These are phyloP conservation scores for Panzeria rudis DNA, from an alignment of 2,888 invertebrate species.

Conservation along the genomic window DNA sequence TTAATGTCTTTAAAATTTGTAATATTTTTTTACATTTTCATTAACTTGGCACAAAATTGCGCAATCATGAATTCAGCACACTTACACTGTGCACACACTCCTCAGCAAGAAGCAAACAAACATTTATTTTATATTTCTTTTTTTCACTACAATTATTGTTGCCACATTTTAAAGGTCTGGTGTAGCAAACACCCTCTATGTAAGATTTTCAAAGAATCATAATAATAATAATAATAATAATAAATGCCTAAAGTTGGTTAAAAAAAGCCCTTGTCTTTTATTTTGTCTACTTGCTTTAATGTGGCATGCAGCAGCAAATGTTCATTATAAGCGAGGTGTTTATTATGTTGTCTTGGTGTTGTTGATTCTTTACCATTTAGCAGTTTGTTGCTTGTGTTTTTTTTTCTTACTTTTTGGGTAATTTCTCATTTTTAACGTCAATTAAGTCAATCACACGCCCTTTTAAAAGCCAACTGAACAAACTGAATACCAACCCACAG, in stretches of 20 bases:
- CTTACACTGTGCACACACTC: conserved; percentile 39
- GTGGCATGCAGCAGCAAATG: conserved; percentile 39
- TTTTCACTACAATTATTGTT: conserved; percentile 37
- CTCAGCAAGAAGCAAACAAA: conserved; percentile 21
- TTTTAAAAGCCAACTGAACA: conserved; percentile 75
- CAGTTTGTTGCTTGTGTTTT: conserved; percentile 73
- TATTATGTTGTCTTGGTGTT: conserved; percentile 72
- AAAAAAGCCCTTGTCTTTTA: conserved; percentile 44
- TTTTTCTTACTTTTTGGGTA: conserved; percentile 75
- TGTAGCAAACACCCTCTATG: conserved; percentile 50
- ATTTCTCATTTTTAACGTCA: conserved; percentile 84
- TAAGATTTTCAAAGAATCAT: conserved; percentile 12
- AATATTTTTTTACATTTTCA: conserved; percentile 72
- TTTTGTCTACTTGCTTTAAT: conserved; percentile 30
- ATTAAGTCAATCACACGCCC: conserved; percentile 84
- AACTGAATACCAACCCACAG: conserved; percentile 14
- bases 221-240: conserved; percentile 1
- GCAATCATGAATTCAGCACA: conserved; percentile 51
- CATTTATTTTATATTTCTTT: conserved; percentile 29
- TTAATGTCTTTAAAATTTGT: conserved; percentile 68
- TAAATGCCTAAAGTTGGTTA: conserved; percentile 53
- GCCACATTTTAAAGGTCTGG: conserved; percentile 37
- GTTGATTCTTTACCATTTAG: conserved; percentile 57
- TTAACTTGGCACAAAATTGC: conserved; percentile 61
- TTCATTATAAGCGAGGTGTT: conserved; percentile 67